Base-by-base conservation (phyloP, 2,113 vertebrate species). In the Thalassoma bifasciatum region DNA sequence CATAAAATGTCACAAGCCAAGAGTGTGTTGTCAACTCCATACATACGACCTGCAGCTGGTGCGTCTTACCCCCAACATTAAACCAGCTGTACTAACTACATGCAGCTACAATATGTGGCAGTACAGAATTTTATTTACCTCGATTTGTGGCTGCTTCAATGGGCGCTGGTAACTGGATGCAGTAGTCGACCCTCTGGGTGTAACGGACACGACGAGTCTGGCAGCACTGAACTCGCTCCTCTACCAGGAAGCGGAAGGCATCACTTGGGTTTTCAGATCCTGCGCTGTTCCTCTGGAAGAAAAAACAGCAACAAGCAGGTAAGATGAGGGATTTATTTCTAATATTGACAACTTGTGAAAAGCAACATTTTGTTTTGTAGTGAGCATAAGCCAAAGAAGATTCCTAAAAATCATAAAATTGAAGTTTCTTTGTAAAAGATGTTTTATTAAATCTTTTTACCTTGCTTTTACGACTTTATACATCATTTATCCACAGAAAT, bases 151-250 rank as follows among this genome's bases (percentile, higher is more conserved):
- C 97, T 1, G 96, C 95, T 82, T 98, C 96, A 53, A 98, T 89
- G 21, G 97, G 95, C 63, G 95, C 93, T 2, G 98, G 98, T 36
- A 99, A 68, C 89, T 98, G 97, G 94, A 99, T 98, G 92, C 98
- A 93, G 72, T 97, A 97, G 84, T 98, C 98, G 11, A 98, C 96
- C 78, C 97, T 93, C 83, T 98, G 94, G 0, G 92, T 92, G 91
- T 99, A 99, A 68, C 97, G 96, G 60, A 99, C 98, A 77, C 96
- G 97, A 13, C 96, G 91, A 38, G 95, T 93, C 93, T 99, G 98
- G 88, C 98, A 99, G 89, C 98, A 99, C 85, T 98, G 97, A 2
- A 95, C 89, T 12, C 98, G 94, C 73, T 99, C 98, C 89, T 99
- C 98, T 85, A 99, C 96, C 88, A 98, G 89, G 93, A 98, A 99